A percentile compares a stretch with the other conserved stretches of the same genome.
These are phyloP conservation scores for Petrolisthes cinctipes DNA, from an alignment of 2,888 invertebrate species.

Conservation along the genomic window DNA sequence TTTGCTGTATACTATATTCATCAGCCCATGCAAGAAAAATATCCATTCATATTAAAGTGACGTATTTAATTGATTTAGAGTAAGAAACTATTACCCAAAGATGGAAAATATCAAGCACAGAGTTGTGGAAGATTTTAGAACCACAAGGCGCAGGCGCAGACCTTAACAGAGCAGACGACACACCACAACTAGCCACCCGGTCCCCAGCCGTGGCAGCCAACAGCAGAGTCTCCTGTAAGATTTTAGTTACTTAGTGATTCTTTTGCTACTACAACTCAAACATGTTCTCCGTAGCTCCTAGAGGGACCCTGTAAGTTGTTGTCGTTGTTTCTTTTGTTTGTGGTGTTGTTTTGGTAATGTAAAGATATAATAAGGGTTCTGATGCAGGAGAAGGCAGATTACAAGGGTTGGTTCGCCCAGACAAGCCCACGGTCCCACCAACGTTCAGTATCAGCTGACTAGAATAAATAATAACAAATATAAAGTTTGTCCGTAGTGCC, in stretches of 20 bases:
- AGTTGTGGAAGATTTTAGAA: background rate
- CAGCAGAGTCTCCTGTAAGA: background rate
- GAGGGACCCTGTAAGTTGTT: conserved; percentile 9
- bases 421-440: background rate
- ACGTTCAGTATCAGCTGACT: background rate
- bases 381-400: too few relatives aligned
- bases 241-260: background rate
- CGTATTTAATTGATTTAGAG: too few relatives aligned
- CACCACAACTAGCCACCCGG: background rate
- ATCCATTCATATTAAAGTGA: too few relatives aligned
- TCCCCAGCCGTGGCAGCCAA: background rate
- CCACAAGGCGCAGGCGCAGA: background rate
- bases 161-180: background rate
- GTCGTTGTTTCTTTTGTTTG: background rate
- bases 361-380: too few relatives aligned
- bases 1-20: too few relatives aligned
- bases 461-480: background rate
- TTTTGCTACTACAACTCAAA: background rate
- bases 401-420: too few relatives aligned
- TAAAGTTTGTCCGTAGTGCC: too few relatives aligned
- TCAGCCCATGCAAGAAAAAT: too few relatives aligned
- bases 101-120: background rate
- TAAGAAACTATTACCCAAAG: too few relatives aligned
- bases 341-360: background rate
- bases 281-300: conserved; percentile 5